These are phyloP conservation scores for Epistrophe eligans DNA, from an alignment of 2,888 invertebrate species.

Conservation along the genomic window DNA sequence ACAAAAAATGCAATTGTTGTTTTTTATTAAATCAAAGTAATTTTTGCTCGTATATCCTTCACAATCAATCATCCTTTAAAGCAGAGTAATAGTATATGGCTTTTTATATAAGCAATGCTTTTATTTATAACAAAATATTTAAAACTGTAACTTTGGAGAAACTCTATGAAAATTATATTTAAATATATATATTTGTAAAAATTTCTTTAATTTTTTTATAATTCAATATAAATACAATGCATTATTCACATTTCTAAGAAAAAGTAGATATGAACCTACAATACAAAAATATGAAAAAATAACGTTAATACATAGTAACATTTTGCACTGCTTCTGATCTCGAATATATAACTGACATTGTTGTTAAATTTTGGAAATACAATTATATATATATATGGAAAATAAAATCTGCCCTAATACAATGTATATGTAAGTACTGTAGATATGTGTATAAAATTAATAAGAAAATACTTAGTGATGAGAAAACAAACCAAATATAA, in stretches of 20 bases:
- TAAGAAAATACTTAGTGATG: conserved; percentile 54
- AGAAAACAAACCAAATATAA: conserved; percentile 33
- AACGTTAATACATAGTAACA: conserved; percentile 37
- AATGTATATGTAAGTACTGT: conserved; percentile 73
- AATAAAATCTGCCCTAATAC: conserved; percentile 56
- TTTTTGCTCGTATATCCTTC: conserved; percentile 3
- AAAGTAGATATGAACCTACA: conserved; percentile 38
- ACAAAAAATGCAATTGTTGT: neutral
- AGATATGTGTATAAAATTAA: conserved; percentile 74
- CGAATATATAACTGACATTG: conserved; percentile 57
- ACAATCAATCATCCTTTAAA: conserved; percentile 8
- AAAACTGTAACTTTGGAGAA: conserved; percentile 35
- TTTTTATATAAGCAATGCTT: conserved; percentile 26
- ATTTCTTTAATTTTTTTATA: conserved; percentile 1
- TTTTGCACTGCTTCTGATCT: conserved; percentile 68
- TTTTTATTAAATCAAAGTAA: neutral
- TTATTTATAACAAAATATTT: conserved; percentile 8
- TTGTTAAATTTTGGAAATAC: conserved; percentile 50
- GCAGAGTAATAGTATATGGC: neutral
- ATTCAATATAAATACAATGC: conserved; percentile 25
- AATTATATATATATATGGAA: conserved; percentile 29
- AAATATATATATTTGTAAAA: conserved; percentile 26
- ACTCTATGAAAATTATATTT: neutral
- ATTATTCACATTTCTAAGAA: conserved; percentile 31
- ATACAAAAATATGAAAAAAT: conserved; percentile 31